Evolutionary conservation across 2,888 invertebrate genomes (phyloP), one percentile per base, ranked within the genome.

Genomic region (Eremobia ochroleuca): DNA sequence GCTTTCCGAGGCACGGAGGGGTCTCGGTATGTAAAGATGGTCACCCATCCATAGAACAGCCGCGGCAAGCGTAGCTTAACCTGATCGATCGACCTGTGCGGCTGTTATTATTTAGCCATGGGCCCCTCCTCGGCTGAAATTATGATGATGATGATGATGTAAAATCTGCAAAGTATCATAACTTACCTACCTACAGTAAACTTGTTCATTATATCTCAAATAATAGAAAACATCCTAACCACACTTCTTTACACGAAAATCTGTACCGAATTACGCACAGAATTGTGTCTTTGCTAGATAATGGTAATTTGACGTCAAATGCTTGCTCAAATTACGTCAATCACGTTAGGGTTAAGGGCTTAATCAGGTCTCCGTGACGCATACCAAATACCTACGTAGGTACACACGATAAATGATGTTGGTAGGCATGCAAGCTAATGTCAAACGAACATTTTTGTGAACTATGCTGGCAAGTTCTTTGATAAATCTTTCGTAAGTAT

Each of bases 251-350:
- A 62, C 46, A 82, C 73, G 76, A 82, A 73, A 84, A 73, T 25
- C 59, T 58, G 21, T 13, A 68, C 52, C 77, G 34, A 58, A 52
- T 70, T 74, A 79, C 72, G 65, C 70, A 83, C 73, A 55, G 37
- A 65, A 74, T 31, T 69, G 66, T 62, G 62, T 61, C 59, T n/a
- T 37, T 61, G 43, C 2, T n/a, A 76, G 87, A 85, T 85, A 85
- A 78, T 65, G 76, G 64, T 77, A 76, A 81, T 77, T 81, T 83
- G 80, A 88, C 88, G 87, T 85, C 85, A 88, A 84, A 79, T 76
- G 69, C 73, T 76, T 83, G 70, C 80, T 80, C 83, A 84, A 81
- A 80, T 87, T 87, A 85, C 85, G 88, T 88, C 87, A 87, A 86
- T 88, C 85, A 88, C 87, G 77, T 88, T 74, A 80, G 77, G 84